These are phyloP conservation scores for Emydoidea blandingii DNA, from an alignment of 2,797 vertebrate species.

Conservation along the genomic window DNA sequence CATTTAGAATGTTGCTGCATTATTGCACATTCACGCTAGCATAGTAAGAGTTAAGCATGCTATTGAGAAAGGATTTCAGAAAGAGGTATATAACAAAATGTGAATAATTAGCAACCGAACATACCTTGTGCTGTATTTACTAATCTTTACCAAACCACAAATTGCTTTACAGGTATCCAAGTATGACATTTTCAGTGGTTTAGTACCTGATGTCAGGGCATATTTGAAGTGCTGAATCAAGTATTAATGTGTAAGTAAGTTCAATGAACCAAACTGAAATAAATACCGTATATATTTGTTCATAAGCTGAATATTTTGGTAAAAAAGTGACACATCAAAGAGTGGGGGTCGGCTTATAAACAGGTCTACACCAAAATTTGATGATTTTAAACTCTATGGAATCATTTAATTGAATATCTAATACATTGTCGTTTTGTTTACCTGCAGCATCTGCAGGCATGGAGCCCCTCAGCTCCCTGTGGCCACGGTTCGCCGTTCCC, in stretches of 20 bases:
- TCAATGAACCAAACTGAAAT: background rate
- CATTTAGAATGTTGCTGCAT: background rate
- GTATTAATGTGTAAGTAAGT: rapidly evolving
- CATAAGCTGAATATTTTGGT: too few species aligned
- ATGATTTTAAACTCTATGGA: too few species aligned
- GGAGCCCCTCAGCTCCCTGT: too few species aligned
- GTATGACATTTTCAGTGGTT: background rate
- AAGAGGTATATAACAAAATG: background rate
- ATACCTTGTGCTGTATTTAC: background rate
- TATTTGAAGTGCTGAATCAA: background rate
- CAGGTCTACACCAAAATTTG: too few species aligned
- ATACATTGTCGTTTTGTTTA: too few species aligned
- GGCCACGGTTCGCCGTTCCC: too few species aligned
- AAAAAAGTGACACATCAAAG: too few species aligned
- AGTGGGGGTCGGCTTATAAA: too few species aligned
- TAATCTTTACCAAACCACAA: background rate
- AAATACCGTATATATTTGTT: background rate
- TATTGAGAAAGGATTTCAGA: background rate
- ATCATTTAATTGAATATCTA: too few species aligned
- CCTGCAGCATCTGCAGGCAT: too few species aligned
- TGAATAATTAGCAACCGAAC: background rate
- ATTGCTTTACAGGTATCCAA: background rate
- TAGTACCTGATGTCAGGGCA: background rate
- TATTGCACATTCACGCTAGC: rapidly evolving
- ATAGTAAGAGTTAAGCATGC: background rate